phyloP scores from a whole-genome alignment of 2,113 vertebrate species.

The Rhinopomastus cyanomelas region DNA sequence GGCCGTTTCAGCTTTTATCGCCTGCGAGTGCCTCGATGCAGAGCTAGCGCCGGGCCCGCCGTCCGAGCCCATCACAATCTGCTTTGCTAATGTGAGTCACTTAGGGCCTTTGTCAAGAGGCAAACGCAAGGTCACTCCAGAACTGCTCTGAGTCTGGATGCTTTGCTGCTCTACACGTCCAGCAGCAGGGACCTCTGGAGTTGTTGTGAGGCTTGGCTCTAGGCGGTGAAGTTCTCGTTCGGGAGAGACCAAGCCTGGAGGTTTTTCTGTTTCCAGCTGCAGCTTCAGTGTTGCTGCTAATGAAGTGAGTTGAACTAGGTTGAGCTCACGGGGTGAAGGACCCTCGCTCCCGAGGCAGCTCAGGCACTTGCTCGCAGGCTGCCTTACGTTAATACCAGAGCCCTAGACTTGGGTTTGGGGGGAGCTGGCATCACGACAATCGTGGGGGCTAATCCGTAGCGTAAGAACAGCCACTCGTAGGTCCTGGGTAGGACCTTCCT shows the following conservation, averaged over 20 bases:
- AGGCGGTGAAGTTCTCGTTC: neutral
- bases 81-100: neutral
- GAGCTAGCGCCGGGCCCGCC: neutral
- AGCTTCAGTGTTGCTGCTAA: neutral
- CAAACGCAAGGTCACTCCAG: neutral
- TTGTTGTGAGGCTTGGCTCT: neutral
- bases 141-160: neutral
- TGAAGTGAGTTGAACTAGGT: neutral
- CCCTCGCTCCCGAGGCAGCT: neutral
- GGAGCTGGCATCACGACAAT: neutral
- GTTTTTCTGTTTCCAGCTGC: neutral
- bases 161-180: neutral
- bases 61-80: neutral
- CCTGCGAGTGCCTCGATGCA: neutral
- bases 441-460: neutral
- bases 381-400: neutral
- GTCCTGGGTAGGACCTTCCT: neutral
- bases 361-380: neutral
- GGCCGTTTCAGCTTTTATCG: neutral
- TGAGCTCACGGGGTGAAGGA: neutral
- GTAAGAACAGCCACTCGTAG: neutral
- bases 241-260: neutral
- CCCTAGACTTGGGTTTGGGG: neutral
- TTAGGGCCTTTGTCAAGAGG: neutral
- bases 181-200: neutral